Evolutionary conservation across 2,888 invertebrate genomes (phyloP), one percentile per base, ranked within the genome.

Genomic region (Cataglyphis albicans): DNA sequence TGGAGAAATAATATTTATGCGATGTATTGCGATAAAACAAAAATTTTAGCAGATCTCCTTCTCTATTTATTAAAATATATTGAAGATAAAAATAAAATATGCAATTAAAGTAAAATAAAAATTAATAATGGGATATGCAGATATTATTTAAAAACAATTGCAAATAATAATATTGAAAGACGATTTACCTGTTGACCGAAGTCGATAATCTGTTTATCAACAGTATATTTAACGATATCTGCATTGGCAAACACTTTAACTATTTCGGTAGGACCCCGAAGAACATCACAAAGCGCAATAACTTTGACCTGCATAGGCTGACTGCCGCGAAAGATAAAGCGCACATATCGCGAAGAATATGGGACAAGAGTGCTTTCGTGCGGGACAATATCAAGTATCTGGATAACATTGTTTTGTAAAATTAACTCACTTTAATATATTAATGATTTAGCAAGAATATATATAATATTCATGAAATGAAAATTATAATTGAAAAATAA

Each of bases 211-310:
- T 88, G 88, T 68, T 90, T 95, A 86, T 95, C 95, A 48, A 96
- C 92, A 57, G 92, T 92, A 88, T 96, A 96, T 84, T 94, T 94
- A 74, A 96, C 93, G 80, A 95, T 94, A 6, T 96, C 95, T 82
- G 96, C 95, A 90, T 94, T 95, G 0, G 96, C 96, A 0, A 93
- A 93, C 1, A 97, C 93, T 55, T 92, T 82, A 38, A 96, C 91
- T 0, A 91, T 87, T 93, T 96, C 96, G 0, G 95, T 90, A 2
- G 96, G 96, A 0, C 97, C 97, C 10, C 96, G 96, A 52, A 95
- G 90, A 38, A 96, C 95, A 86, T 95, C 95, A 90, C 96, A 96
- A 83, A 95, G 93, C 0, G 95, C 93, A 41, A 92, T 89, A n/a
- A 95, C 96, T 78, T 94, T 93, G 3, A 96, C 92, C 74, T 91